Percentiles rank a stretch among this genome's conserved stretches.
Conservation (phyloP, 2,113 vertebrate species). For the Carassius auratus region DNA sequence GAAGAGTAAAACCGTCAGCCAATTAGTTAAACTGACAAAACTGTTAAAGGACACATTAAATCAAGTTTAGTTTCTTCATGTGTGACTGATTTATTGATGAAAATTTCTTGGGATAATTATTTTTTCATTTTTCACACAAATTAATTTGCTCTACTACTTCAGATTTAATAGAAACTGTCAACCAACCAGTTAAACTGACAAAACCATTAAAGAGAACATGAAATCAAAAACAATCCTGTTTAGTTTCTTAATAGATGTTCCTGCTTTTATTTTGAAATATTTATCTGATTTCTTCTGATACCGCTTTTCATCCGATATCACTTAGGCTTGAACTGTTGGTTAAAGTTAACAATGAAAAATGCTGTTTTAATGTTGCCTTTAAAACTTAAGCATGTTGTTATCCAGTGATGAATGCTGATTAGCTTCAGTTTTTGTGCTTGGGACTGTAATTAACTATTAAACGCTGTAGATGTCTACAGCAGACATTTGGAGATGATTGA, state of each 20-base stretch:
- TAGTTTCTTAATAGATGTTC: background rate
- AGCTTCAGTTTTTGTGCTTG: background rate
- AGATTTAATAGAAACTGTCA: background rate
- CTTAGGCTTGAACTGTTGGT: background rate
- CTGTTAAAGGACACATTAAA: background rate
- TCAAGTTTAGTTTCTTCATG: background rate
- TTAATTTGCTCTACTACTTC: too few species aligned
- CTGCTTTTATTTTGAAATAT: background rate
- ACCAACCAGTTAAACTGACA: background rate
- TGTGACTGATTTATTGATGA: too few species aligned
- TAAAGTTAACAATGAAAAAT: background rate
- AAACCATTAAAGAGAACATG: background rate
- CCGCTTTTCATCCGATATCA: background rate
- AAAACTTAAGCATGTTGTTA: background rate
- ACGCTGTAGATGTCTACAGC: background rate
- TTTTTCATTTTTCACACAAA: too few species aligned
- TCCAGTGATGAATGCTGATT: background rate
- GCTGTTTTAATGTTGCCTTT: background rate
- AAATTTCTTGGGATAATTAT: too few species aligned
- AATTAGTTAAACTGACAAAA: background rate
- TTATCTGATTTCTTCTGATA: background rate
- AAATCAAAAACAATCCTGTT: background rate
- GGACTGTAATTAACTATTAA: background rate
- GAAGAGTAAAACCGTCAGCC: background rate
- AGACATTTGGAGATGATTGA: constrained; percentile 1